Evolutionary conservation across 1,140 invertebrate genomes (phyloP).

Genomic region (Apis dorsata): DNA sequence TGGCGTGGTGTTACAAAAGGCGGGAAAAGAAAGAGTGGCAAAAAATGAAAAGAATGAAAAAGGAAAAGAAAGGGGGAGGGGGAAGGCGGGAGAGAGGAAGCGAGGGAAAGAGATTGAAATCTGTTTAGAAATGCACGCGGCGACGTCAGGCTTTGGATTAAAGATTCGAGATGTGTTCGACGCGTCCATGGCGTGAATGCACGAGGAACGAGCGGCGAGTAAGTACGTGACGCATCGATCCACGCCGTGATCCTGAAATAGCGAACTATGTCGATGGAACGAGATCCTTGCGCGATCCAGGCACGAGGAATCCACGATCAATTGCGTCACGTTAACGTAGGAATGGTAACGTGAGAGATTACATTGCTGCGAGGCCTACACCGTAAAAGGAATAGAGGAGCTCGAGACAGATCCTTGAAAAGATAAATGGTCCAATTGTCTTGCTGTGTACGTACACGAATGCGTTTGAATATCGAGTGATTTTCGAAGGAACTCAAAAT

Average conservation of each 20-base stretch:
- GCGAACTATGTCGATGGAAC: slow-evolving; percentile 25
- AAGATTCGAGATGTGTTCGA: slow-evolving; percentile 74
- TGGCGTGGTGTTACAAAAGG: slow-evolving; percentile 29
- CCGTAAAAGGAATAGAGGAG: slow-evolving; percentile 21
- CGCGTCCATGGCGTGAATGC: slow-evolving; percentile 66
- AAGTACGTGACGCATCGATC: slow-evolving; percentile 44
- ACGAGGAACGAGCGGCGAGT: slow-evolving; percentile 50
- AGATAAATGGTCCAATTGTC: not conserved
- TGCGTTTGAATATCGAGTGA: not conserved
- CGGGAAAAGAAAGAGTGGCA: slow-evolving; percentile 37
- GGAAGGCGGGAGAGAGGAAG: slow-evolving; percentile 22
- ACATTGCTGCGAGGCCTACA: not conserved
- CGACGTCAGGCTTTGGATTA: slow-evolving; percentile 73
- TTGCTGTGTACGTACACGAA: not conserved
- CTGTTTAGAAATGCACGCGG: slow-evolving; percentile 72
- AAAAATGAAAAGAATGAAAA: slow-evolving; percentile 45
- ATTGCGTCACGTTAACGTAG: slow-evolving; percentile 27
- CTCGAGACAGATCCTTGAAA: not conserved
- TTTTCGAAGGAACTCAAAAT: not conserved
- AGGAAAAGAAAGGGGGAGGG: slow-evolving; percentile 32
- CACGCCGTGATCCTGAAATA: slow-evolving; percentile 28
- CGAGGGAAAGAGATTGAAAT: slow-evolving; percentile 30
- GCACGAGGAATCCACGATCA: slow-evolving; percentile 10
- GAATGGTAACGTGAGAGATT: slow-evolving; percentile 26
- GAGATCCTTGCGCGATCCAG: slow-evolving; percentile 31